Conservation (phyloP, 2,797 vertebrate genomes). For the Pteronotus mesoamericanus region DNA sequence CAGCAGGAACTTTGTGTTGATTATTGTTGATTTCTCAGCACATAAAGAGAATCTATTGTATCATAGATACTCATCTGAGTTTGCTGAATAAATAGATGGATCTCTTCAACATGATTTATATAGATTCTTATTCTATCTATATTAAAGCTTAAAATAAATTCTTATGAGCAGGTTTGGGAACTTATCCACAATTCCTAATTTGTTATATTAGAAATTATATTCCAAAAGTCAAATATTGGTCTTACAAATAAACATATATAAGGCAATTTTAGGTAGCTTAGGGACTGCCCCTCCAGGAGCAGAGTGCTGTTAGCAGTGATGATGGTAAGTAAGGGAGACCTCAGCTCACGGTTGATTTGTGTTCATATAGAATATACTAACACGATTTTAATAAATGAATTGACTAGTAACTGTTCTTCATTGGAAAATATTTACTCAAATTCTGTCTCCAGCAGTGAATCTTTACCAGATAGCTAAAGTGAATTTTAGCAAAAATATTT, state of each 20-base stretch:
- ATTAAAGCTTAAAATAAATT: constrained; percentile 27
- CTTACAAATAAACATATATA: neutral
- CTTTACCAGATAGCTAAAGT: neutral
- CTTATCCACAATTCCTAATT: neutral
- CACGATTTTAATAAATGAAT: neutral
- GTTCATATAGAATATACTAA: neutral
- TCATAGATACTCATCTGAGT: neutral
- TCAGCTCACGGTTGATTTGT: neutral
- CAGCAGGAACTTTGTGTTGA: neutral
- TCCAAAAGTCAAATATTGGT: neutral
- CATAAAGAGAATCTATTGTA: neutral
- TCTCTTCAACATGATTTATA: neutral
- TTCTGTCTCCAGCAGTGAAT: neutral
- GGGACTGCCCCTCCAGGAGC: neutral
- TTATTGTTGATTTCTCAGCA: neutral
- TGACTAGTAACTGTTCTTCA: neutral
- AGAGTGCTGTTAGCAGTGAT: neutral
- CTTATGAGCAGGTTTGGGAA: neutral
- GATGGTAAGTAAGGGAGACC: neutral
- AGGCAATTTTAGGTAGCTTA: neutral
- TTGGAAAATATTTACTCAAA: constrained; percentile 18
- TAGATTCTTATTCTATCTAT: neutral
- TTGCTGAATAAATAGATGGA: neutral
- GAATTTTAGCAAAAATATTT: constrained; percentile 14
- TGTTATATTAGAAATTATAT: neutral